Conservation (phyloP, 2,888 invertebrate species). For the Merodon equestris region DNA sequence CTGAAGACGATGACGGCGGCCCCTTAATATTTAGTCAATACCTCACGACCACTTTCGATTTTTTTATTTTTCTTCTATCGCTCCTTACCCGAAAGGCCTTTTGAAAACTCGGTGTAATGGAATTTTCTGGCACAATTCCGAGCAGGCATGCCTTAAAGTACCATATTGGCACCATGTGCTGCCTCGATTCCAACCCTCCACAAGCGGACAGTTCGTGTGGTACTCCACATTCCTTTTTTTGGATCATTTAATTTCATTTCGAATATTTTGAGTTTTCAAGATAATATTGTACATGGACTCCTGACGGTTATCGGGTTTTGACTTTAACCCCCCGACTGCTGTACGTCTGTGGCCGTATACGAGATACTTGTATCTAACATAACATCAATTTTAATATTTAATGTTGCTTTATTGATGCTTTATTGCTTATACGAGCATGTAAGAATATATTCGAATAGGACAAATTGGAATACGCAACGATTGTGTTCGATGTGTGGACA, state of each 20-base stretch:
- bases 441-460: too few species aligned
- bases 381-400: conserved; percentile 58
- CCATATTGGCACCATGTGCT: conserved; percentile 43
- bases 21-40: conserved; percentile 44
- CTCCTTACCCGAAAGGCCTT: conserved; percentile 6
- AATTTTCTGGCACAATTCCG: conserved; percentile 13
- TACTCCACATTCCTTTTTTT: conserved; percentile 11
- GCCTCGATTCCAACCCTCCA: conserved; percentile 23
- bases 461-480: conserved; percentile 3
- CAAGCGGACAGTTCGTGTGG: conserved; percentile 6
- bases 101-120: conserved; percentile 38
- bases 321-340: conserved; percentile 19
- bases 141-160: conserved; percentile 26
- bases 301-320: conserved; percentile 41
- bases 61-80: too few species aligned
- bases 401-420: conserved; percentile 20
- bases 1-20: conserved; percentile 33
- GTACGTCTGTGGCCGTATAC: background rate
- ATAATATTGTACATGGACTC: background rate
- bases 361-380: conserved; percentile 11
- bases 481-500: conserved; percentile 31
- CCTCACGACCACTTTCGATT: too few species aligned
- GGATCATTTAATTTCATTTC: too few species aligned
- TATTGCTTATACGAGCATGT: too few species aligned
- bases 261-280: too few species aligned